Conservation (phyloP, 2,113 vertebrate species). For the Pundamilia nyererei region DNA sequence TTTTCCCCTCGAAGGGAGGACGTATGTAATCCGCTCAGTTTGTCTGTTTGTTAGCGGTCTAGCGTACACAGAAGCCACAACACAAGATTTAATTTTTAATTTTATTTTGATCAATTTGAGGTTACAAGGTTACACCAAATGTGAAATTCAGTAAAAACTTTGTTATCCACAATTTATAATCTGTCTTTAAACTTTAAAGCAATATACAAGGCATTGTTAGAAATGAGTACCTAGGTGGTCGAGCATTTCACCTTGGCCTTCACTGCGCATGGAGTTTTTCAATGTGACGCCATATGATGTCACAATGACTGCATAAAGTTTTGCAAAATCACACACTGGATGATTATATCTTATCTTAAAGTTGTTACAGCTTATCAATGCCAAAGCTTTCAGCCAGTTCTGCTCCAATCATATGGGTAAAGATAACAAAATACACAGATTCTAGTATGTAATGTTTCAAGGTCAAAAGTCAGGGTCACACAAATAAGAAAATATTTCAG, state of each 20-base stretch:
- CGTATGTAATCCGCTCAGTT: fast-evolving
- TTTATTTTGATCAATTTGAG: not conserved
- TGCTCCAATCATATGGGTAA: not conserved
- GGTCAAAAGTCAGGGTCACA: not conserved
- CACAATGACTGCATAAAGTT: not conserved
- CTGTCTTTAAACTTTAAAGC: not conserved
- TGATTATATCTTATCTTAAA: not conserved
- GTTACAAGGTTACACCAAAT: not conserved
- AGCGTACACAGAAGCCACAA: not conserved
- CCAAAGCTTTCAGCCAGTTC: not conserved
- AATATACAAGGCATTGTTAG: not conserved
- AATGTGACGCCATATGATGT: not conserved
- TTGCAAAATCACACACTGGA: not conserved
- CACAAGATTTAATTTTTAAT: fast-evolving
- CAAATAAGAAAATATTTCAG: not conserved
- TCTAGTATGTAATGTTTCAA: not conserved
- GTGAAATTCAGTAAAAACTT: not conserved
- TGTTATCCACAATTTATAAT: not conserved
- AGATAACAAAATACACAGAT: not conserved
- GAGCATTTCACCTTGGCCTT: not conserved
- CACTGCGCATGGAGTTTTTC: fast-evolving
- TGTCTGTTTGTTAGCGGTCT: not conserved
- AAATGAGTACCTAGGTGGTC: not conserved
- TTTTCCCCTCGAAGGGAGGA: not conserved
- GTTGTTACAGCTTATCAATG: not conserved